Evolutionary conservation across 2,113 vertebrate genomes (phyloP).

Genomic region (Rhadina sibilatrix): DNA sequence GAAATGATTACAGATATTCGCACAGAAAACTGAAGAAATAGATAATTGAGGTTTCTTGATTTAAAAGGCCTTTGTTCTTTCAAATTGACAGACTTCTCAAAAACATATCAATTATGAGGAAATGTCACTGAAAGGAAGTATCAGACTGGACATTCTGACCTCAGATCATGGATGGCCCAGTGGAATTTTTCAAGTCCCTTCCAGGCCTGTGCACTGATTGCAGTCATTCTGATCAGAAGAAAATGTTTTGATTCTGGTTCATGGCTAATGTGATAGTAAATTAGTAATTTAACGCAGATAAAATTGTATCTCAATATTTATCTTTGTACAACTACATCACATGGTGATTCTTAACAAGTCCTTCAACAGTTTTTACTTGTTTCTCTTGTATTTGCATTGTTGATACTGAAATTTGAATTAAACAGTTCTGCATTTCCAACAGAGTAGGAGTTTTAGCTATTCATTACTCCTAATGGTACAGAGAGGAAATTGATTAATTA

Average conservation of each 20-base stretch:
- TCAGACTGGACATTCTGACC: neutral
- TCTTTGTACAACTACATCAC: neutral
- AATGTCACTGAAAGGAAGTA: neutral
- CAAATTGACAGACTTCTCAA: neutral
- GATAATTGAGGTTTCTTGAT: neutral
- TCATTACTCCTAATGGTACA: conserved; percentile 52
- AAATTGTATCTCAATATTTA: neutral
- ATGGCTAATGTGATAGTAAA: neutral
- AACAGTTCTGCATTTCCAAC: conserved; percentile 30
- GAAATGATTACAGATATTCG: neutral
- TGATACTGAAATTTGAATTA: conserved; percentile 34
- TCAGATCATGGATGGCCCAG: neutral
- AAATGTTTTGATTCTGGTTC: neutral
- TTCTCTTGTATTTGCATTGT: neutral
- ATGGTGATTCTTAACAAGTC: neutral
- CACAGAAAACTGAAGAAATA: neutral
- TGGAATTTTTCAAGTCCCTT: neutral
- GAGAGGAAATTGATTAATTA: conserved; percentile 63
- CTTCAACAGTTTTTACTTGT: neutral
- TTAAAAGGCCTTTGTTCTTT: neutral
- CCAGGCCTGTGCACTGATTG: neutral
- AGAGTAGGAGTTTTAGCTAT: conserved; percentile 34
- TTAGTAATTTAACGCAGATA: neutral
- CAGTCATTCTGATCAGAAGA: neutral
- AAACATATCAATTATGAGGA: neutral